Evolutionary conservation across 2,113 vertebrate species (phyloP).

Genomic region (Cottus gobio): DNA sequence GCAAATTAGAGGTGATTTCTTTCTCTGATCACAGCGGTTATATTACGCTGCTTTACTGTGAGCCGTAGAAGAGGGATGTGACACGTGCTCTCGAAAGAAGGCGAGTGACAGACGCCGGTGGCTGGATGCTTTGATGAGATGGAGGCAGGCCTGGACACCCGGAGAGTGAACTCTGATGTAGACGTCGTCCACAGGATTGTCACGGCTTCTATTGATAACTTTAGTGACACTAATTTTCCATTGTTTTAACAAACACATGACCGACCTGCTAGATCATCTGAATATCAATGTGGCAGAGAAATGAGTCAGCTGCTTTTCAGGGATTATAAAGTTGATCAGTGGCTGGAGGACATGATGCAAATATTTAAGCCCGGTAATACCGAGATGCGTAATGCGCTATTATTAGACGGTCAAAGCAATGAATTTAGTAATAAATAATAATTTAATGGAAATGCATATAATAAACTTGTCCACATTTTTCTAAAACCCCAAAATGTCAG

Average conservation of each 20-base stretch:
- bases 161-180: not conserved
- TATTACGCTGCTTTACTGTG: conserved; percentile 41
- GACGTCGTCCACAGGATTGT: conserved; percentile 15
- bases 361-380: not conserved
- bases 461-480: not conserved
- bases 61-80: conserved; percentile 21
- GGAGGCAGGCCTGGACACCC: conserved; percentile 50
- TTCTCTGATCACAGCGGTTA: conserved; percentile 42
- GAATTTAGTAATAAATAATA: not conserved
- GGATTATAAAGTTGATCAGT: conserved; percentile 15
- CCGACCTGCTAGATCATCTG: not conserved
- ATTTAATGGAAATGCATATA: not conserved
- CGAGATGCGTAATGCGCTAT: too few species aligned
- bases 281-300: conserved; percentile 2
- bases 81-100: not conserved
- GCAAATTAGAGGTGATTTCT: conserved; percentile 52
- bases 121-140: conserved; percentile 16
- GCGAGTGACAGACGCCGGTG: not conserved
- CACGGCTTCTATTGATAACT: not conserved
- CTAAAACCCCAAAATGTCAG: not conserved
- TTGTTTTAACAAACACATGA: not conserved
- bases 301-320: not conserved
- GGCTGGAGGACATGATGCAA: not conserved
- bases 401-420: too few species aligned
- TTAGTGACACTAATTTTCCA: not conserved